Conservation (phyloP, 2,797 vertebrate genomes). For the Sebastes vulpes region DNA sequence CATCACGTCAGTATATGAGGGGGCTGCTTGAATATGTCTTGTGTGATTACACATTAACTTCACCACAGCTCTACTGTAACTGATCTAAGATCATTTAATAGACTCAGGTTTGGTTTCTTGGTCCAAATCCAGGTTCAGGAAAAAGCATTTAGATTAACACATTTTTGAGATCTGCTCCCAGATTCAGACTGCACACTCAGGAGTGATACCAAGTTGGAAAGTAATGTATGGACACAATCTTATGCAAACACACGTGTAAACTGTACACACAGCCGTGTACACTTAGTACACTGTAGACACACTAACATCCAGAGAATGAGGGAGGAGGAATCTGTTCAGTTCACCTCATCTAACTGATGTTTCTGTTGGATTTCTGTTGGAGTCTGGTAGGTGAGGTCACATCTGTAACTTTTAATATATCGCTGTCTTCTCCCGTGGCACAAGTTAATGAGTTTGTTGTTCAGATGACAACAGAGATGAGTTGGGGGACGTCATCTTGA, state of each 20-base stretch:
- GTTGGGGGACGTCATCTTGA: background rate
- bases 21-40: background rate
- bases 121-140: background rate
- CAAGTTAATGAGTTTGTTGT: no score
- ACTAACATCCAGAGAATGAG: background rate
- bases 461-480: background rate
- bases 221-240: no score
- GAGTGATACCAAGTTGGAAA: no score
- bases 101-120: background rate
- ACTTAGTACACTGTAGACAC: background rate
- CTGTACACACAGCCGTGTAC: no score
- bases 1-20: background rate
- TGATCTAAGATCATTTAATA: background rate
- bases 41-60: background rate
- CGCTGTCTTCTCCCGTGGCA: background rate
- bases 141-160: no score
- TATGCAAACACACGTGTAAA: no score
- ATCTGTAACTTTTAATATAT: background rate
- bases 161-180: background rate
- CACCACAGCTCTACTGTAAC: background rate
- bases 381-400: background rate
- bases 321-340: background rate
- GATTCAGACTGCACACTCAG: no score
- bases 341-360: background rate
- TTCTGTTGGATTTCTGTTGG: no score